These are phyloP conservation scores for Bicyclus anynana DNA, from an alignment of 1,140 invertebrate species.

Conservation along the genomic window DNA sequence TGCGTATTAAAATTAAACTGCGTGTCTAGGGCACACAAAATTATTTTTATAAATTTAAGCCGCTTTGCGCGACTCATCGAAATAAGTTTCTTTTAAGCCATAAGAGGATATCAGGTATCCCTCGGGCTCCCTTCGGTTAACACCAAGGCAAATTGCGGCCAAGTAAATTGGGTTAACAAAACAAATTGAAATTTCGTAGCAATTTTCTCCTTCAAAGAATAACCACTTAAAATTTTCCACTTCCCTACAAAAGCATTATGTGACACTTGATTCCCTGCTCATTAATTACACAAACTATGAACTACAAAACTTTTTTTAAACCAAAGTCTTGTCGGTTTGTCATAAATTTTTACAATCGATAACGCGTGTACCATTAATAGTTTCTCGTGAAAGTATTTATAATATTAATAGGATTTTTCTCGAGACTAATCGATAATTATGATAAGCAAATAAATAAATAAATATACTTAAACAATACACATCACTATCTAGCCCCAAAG, in stretches of 20 bases:
- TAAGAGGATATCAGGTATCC: conserved; percentile 35
- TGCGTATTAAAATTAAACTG: neutral
- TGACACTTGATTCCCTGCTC: conserved; percentile 1
- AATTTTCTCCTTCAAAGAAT: conserved; percentile 64
- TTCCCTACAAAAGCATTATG: conserved; percentile 18
- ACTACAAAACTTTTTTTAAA: no score
- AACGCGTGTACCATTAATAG: no score
- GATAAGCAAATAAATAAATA: no score
- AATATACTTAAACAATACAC: no score
- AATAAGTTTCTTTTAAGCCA: conserved; percentile 26
- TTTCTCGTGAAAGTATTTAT: no score
- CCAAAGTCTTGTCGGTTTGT: no score
- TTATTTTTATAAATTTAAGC: conserved; percentile 20
- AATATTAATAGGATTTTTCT: no score
- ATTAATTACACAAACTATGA: neutral
- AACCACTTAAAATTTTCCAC: conserved; percentile 35
- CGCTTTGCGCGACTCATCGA: conserved; percentile 15
- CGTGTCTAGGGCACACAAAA: neutral
- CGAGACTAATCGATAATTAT: no score
- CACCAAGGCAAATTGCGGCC: conserved; percentile 53
- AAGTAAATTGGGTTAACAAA: conserved; percentile 61
- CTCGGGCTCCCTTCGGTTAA: conserved; percentile 41
- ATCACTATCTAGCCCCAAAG: no score
- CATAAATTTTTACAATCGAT: no score
- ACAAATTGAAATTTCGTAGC: conserved; percentile 64